Conservation (phyloP, 2,797 vertebrate genomes). For the Lithobates sylvaticus region DNA sequence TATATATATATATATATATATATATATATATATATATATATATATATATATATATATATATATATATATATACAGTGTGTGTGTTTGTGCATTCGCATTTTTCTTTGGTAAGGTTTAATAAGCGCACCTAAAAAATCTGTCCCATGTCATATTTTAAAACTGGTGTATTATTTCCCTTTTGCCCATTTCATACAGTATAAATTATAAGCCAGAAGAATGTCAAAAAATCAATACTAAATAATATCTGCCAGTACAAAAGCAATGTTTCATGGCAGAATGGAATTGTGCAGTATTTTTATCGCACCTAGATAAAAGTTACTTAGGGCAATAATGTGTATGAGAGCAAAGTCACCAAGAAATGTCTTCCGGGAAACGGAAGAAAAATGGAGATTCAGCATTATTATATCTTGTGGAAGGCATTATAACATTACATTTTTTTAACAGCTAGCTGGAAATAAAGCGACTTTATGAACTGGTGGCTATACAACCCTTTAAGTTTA, state of each 20-base stretch:
- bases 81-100: neutral
- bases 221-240: neutral
- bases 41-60: too few species aligned
- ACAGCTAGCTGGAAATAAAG: neutral
- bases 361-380: neutral
- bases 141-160: slow-evolving; percentile 8
- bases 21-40: too few species aligned
- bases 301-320: neutral
- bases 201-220: neutral
- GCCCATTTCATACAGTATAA: neutral
- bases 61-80: too few species aligned
- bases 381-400: neutral
- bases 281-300: neutral
- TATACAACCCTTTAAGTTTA: neutral
- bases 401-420: slow-evolving; percentile 8
- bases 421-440: neutral
- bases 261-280: neutral
- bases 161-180: neutral
- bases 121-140: neutral
- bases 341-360: slow-evolving; percentile 5
- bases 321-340: neutral
- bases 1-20: too few species aligned
- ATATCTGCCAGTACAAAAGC: neutral
- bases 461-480: neutral
- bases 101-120: neutral